These are phyloP conservation scores for Porites rus DNA, from an alignment of 92 coral and sea anemone genomes.

Conservation along the genomic window DNA sequence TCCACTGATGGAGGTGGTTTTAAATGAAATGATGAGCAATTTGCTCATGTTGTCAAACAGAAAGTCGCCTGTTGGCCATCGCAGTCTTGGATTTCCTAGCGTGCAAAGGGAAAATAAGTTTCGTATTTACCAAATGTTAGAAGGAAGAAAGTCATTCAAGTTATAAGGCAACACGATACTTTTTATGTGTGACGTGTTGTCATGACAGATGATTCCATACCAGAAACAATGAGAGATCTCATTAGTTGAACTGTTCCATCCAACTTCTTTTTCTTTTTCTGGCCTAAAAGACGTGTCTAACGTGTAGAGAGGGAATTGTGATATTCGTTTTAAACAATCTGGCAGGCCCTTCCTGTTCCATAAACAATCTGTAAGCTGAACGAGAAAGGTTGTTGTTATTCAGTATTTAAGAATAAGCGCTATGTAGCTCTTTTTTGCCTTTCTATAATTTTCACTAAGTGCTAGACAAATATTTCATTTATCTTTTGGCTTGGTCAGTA, in stretches of 20 bases:
- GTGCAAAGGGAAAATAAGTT: constrained; percentile 62
- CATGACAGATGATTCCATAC: constrained; percentile 61
- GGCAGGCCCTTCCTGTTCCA: constrained; percentile 5
- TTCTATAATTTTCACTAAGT: too few relatives aligned
- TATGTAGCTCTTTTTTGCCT: too few relatives aligned
- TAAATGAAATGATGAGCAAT: constrained; percentile 16
- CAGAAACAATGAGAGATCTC: constrained; percentile 59
- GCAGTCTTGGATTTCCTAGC: constrained; percentile 32
- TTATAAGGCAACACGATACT: constrained; percentile 50
- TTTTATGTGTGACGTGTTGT: constrained; percentile 47
- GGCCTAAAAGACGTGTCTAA: constrained; percentile 53
- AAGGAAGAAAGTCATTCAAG: constrained; percentile 57
- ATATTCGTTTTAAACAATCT: constrained; percentile 22
- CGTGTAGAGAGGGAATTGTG: constrained; percentile 1
- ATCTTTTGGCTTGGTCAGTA: too few relatives aligned
- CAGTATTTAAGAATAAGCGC: too few relatives aligned
- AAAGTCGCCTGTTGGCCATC: constrained; percentile 34
- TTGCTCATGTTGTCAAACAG: constrained; percentile 60
- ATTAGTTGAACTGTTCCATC: constrained; percentile 49
- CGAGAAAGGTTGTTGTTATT: too few relatives aligned
- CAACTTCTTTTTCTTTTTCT: constrained; percentile 54
- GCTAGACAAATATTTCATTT: too few relatives aligned
- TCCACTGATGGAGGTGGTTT: constrained; percentile 30
- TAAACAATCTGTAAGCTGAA: background rate
- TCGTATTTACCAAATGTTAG: constrained; percentile 62